Base-by-base conservation (phyloP, 37 sponge, comb jelly and placozoan genomes). In the Oopsacas minuta region DNA sequence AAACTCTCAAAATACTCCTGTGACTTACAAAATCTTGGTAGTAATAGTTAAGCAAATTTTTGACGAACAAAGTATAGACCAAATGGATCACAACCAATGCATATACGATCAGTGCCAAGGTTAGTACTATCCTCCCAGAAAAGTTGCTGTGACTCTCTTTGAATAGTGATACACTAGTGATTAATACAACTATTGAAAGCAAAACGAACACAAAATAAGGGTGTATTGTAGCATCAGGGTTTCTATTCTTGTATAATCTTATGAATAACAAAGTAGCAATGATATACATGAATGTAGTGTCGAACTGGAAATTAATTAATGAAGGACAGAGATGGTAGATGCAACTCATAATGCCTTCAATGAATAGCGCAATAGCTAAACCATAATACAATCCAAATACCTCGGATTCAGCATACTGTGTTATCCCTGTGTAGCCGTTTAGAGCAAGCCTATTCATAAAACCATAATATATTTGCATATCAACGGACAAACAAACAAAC, bases 261-360 rank as follows among this genome's bases (percentile, higher is more conserved):
- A 82, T 82, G 83, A 8, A 28, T 7, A 37, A 5, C 83, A 82
- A 3, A 22, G 39, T 3, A 5, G 36, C 23, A 36, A 86, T 52
- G 83, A 83, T 81, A 37, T 81, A 86, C 87, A 86, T 86, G 83
- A 86, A 86, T 1, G 82, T 81, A 42, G 87, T 86, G 52, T 86
- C 87, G 53, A 86, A 86, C 83, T 86, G 87, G 83, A 82, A 83
- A 53, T 81, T 86, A 82, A 82, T 37, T 52, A 51, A 53, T 15
- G 83, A 30, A 28, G 87, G 87, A 82, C 87, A 86, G 83, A 86
- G 35, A 46, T 86, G 87, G 82, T 86, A 86, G 52, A 82, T 36
- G 23, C 32, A 37, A 37, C 83, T 82, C 83, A 82, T 82, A 15
- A 82, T 37, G 36, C 83, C 83, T 37, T 28, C 83, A 36, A 82